phyloP scores from a whole-genome alignment of 2,888 invertebrate genomes.

The Tinea trinotella region DNA sequence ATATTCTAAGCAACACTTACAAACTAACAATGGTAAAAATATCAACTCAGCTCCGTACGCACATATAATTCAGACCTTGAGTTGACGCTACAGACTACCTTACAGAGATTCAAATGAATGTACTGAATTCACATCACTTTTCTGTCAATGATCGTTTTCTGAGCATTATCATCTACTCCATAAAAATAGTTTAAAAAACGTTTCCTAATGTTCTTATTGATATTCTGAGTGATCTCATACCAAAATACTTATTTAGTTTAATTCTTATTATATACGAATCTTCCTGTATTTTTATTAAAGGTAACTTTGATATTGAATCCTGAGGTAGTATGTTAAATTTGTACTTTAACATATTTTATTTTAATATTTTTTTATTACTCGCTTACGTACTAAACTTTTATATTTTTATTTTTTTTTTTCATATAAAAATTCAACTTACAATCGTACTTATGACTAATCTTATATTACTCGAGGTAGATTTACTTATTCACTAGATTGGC shows the following conservation, averaged over 20 bases:
- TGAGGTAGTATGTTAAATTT: constrained; percentile 64
- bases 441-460: constrained; percentile 59
- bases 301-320: constrained; percentile 45
- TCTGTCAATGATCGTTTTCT: constrained; percentile 20
- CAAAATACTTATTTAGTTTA: not conserved
- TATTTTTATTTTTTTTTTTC: constrained; percentile 36
- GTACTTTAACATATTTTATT: constrained; percentile 60
- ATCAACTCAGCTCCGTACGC: constrained; percentile 8
- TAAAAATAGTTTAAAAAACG: constrained; percentile 24
- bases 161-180: constrained; percentile 24
- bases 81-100: constrained; percentile 57
- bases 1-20: constrained; percentile 65
- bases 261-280: not conserved
- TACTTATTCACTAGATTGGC: constrained; percentile 54
- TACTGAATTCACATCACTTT: not conserved
- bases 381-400: constrained; percentile 53
- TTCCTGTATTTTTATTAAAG: constrained; percentile 13
- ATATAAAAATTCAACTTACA: constrained; percentile 69
- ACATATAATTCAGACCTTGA: constrained; percentile 33
- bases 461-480: constrained; percentile 69
- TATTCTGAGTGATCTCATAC: not conserved
- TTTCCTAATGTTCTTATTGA: constrained; percentile 27
- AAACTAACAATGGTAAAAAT: constrained; percentile 19
- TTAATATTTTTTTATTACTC: constrained; percentile 33
- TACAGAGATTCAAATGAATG: constrained; percentile 62